phyloP scores from a whole-genome alignment of 2,797 vertebrate species.

The Chelmon rostratus region DNA sequence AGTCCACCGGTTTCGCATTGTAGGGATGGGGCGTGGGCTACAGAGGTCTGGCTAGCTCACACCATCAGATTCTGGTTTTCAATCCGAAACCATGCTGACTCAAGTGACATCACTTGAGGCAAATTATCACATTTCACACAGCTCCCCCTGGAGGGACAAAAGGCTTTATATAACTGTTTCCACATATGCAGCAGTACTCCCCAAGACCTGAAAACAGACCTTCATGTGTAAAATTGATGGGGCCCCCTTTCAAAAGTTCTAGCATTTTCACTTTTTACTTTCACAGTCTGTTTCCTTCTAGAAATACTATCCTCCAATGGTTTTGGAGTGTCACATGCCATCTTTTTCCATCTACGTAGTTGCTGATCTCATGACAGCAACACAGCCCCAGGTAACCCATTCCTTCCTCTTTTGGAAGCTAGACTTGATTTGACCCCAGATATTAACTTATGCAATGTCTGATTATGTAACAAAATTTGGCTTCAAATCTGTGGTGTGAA shows the following conservation, averaged over 20 bases:
- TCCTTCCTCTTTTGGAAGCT: slow-evolving; percentile 16
- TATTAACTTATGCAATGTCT: slow-evolving; percentile 21
- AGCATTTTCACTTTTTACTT: background rate
- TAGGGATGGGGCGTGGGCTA: no score
- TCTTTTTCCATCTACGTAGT: background rate
- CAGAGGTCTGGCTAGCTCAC: no score
- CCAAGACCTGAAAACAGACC: background rate
- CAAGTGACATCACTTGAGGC: background rate
- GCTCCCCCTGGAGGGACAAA: background rate
- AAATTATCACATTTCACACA: background rate
- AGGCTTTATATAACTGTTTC: background rate
- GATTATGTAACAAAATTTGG: slow-evolving; percentile 25
- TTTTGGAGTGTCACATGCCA: background rate
- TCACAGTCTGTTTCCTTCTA: background rate
- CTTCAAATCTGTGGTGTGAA: slow-evolving; percentile 1
- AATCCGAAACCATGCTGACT: no score
- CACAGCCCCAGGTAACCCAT: background rate
- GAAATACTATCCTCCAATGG: background rate
- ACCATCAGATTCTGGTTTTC: no score
- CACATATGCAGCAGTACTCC: background rate
- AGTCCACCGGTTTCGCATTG: background rate
- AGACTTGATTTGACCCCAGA: slow-evolving; percentile 21
- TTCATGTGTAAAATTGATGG: background rate
- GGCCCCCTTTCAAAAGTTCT: background rate
- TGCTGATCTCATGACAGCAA: slow-evolving; percentile 1